Evolutionary conservation across 2,888 invertebrate genomes (phyloP), one percentile per base, ranked within the genome.

Genomic region (Cryptosula pallasiana): DNA sequence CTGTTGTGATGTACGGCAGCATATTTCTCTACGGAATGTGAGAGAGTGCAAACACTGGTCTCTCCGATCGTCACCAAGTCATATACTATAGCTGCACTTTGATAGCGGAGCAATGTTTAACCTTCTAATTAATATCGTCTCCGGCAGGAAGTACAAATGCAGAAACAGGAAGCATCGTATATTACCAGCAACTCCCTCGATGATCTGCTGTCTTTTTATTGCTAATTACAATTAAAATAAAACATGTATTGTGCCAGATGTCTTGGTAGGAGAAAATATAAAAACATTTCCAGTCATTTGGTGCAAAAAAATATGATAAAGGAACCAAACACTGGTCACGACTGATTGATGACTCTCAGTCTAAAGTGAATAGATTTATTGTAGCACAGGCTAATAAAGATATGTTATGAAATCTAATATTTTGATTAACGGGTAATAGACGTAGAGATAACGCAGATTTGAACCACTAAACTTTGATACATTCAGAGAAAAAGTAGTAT

Each of bases 141-240:
- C 9, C 32, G 20, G 5, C 13, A 9, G 63, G 63, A 63, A 63
- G 63, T 63, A 5, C 27, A 63, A 32, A 32, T 9, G 9, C 3
- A 16, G 63, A 63, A 63, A 63, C 63, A 63, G 63, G 63, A 63
- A 63, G 2, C 13, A 3, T 13, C 13, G 9, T 27, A 32, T 63
- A 63, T 63, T 63, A 63, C n/a, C 9, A 5, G 9, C 20, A 27
- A 34, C 2, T 63, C 63, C 63, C 63, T 13, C 2, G 34, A n/a
- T 5, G n/a, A 16, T 13, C 34, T 29, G 32, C 27, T 29, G 25
- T 20, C 29, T 34, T 63, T 63, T 63, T 5, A 32, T 32, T 32
- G 25, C 25, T 63, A 63, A 63, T 63, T 63, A 32, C 63, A 63
- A 63, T 63, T 63, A 27, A 63, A 25, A 63, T 27, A 63, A 63